Conservation (phyloP, 2,888 invertebrate species). For the Andrena camellia region DNA sequence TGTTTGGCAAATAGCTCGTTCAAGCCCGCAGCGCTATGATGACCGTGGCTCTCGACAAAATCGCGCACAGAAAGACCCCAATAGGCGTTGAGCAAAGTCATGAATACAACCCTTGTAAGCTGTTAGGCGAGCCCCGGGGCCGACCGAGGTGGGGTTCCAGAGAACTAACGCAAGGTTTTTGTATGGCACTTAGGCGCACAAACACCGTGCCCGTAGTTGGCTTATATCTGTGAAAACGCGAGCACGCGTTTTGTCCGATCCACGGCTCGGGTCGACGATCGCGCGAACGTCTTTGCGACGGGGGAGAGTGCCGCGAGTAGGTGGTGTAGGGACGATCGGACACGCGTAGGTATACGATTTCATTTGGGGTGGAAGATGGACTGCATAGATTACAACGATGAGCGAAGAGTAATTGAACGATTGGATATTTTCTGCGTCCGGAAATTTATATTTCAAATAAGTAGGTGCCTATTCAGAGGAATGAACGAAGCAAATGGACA, state of each 20-base stretch:
- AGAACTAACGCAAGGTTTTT: slow-evolving; percentile 70
- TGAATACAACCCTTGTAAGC: slow-evolving; percentile 79
- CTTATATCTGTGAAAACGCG: slow-evolving; percentile 61
- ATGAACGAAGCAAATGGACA: no score
- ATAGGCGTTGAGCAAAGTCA: slow-evolving; percentile 67
- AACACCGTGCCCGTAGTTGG: slow-evolving; percentile 75
- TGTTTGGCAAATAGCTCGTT: slow-evolving; percentile 81
- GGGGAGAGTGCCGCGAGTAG: neutral
- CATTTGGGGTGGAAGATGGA: no score
- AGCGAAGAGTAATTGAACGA: no score
- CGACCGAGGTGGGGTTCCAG: slow-evolving; percentile 3
- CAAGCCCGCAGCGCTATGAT: slow-evolving; percentile 68
- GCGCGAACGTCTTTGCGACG: neutral
- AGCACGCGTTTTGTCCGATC: slow-evolving; percentile 53
- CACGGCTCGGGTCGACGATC: slow-evolving; percentile 5
- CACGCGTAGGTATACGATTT: no score
- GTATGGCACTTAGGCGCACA: slow-evolving; percentile 77
- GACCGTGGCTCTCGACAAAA: slow-evolving; percentile 75
- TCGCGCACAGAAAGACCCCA: slow-evolving; percentile 67
- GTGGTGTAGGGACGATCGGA: neutral
- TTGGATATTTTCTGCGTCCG: no score
- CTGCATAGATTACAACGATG: no score
- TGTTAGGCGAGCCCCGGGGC: slow-evolving; percentile 71
- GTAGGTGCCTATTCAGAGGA: no score
- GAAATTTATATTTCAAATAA: no score